phyloP scores from a whole-genome alignment of 2,797 vertebrate genomes.

The Malacoraja senta region DNA sequence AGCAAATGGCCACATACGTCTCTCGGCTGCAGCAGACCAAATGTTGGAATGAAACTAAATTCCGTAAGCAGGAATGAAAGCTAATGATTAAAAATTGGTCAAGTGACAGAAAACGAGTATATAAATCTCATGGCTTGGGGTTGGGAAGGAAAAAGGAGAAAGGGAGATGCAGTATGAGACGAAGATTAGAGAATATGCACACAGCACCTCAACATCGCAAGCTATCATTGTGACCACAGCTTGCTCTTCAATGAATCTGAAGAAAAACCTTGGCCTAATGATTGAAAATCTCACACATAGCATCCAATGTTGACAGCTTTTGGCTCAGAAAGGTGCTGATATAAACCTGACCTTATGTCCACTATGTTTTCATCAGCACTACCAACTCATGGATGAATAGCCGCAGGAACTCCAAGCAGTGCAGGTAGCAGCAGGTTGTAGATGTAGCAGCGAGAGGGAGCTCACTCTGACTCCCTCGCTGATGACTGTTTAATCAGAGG shows the following conservation, averaged over 20 bases:
- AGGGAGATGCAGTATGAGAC: neutral
- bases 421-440: neutral
- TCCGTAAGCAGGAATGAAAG: neutral
- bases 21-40: neutral
- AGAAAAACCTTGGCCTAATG: neutral
- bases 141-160: neutral
- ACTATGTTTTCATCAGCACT: neutral
- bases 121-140: neutral
- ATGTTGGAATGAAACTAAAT: neutral
- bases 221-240: neutral
- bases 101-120: neutral
- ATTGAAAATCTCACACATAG: neutral
- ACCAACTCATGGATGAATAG: neutral
- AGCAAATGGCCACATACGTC: neutral
- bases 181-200: neutral
- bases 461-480: neutral
- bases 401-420: neutral
- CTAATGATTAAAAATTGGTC: neutral
- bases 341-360: neutral
- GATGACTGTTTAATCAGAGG: neutral
- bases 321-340: neutral
- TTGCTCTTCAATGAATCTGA: neutral
- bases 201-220: neutral
- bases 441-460: neutral
- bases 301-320: neutral